Evolutionary conservation across 2,797 vertebrate genomes (phyloP).

Genomic region (Mico argentatus): DNA sequence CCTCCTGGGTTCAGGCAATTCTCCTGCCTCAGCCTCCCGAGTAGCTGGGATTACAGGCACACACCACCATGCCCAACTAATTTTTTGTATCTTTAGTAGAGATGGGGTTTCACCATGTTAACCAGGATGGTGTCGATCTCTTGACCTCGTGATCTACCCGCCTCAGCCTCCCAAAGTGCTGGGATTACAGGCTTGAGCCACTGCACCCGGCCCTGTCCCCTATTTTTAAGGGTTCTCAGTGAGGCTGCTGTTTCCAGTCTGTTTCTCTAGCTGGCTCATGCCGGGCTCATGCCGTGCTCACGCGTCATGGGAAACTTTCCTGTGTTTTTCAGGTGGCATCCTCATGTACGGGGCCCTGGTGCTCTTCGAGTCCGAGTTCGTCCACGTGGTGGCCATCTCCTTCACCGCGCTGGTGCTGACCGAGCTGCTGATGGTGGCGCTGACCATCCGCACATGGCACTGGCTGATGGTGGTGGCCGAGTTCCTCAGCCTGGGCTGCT

Average conservation of each 20-base stretch:
- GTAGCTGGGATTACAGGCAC: too few relatives aligned
- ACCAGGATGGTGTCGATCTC: too few relatives aligned
- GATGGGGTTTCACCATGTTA: too few relatives aligned
- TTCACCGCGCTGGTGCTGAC: constrained; percentile 97
- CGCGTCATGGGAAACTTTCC: rapidly evolving
- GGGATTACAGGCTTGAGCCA: too few relatives aligned
- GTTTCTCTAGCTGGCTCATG: too few relatives aligned
- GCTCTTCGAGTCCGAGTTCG: constrained; percentile 97
- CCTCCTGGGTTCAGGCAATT: too few relatives aligned
- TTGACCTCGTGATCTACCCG: too few relatives aligned
- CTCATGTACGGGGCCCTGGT: constrained; percentile 96
- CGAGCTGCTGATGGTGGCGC: constrained; percentile 98
- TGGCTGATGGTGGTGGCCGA: constrained; percentile 98
- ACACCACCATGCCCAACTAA: rapidly evolving
- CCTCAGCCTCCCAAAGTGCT: too few relatives aligned
- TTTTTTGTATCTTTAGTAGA: too few relatives aligned
- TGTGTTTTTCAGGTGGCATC: constrained; percentile 91
- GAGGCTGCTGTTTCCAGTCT: background rate
- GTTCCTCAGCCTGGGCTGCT: constrained; percentile 96
- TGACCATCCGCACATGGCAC: constrained; percentile 97
- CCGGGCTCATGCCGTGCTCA: too few relatives aligned
- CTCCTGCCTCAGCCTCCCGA: too few relatives aligned
- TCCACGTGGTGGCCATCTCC: constrained; percentile 98
- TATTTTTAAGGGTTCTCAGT: rapidly evolving
- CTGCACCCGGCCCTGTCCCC: rapidly evolving